Base-by-base conservation (phyloP, 2,888 invertebrate genomes). In the Torymus auratus region DNA sequence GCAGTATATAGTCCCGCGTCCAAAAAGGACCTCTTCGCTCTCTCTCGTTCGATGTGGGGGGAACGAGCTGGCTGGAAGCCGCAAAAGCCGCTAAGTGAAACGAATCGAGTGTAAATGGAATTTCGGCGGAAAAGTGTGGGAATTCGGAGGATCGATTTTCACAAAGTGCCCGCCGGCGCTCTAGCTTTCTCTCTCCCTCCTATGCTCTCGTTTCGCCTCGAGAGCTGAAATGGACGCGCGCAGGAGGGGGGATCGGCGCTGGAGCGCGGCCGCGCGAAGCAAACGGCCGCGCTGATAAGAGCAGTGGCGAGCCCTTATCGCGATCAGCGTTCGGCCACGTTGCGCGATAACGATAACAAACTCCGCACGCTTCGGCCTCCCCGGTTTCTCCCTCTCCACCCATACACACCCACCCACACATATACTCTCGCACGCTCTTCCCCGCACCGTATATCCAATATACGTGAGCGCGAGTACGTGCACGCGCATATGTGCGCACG, bases 341-440 rank as follows among this genome's bases (percentile, higher is more conserved):
- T 61, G 86, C 83, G 84, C 87, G 88, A 88, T 88, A 88, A 88
- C 88, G 88, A 88, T 88, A 88, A 88, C 87, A 86, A 88, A 86
- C 88, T 87, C 86, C 83, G 69, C 81, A 80, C 83, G 80, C 70
- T 72, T 64, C 73, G 62, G 84, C 83, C 85, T 83, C 23, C 84
- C 84, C 81, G 82, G 20, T 83, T 80, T 83, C 85, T 83, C 77
- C 82, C 83, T 83, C 84, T 80, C 81, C 78, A 80, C 13, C 71
- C 82, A 53, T 81, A 72, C 67, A 78, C 56, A 50, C 60, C 1
- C 69, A 69, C 50, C 65, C 55, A n/a, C 55, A 58, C 13, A 20
- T 2, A 2, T 20, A 20, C 20, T 20, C 20, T 20, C 20, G 20
- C 20, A 20, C 20, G 20, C 20, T 20, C 20, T 20, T 20, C 20